Base-by-base conservation (phyloP, 92 coral and sea anemone genomes). In the Epizoanthus ramosus region DNA sequence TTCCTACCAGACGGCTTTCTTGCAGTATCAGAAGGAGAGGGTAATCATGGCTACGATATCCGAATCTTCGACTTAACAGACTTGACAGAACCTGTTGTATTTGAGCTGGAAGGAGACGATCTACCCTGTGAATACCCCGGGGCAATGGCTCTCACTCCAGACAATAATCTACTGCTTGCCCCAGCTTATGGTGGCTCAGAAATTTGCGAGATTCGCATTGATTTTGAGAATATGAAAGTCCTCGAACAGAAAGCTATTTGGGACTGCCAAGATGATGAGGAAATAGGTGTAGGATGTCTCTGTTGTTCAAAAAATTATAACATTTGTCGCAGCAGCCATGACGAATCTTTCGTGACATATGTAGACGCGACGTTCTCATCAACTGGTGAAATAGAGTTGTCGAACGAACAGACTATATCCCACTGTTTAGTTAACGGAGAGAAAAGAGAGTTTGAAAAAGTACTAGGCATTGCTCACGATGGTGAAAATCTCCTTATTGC, bases 401-500 rank as follows among this genome's bases (percentile, higher is more conserved):
- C 79, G 9, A 50, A 88, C 47, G 81, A 69, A 35, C 81, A 70
- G 17, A 69, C 19, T 22, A 88, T 88, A 68, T 67, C 88, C 8
- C 72, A 88, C 70, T 88, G 71, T 52, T 18, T 61, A 70, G 76
- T 88, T n/a, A 25, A 77, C 43, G 91, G 88, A 6, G 81, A 84
- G 53, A 75, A 76, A 57, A 76, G 68, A 19, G 47, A 71, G 15
- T 25, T 24, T 8, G 68, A 43, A 25, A 18, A 23, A 21, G 14
- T 81, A 8, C 8, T 4, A 14, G 85, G 91, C 47, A 6, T 88
- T 66, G 88, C 58, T 31, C 88, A 88, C 53, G 91, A 88, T 71
- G 91, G 88, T 18, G 58, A 84, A 70, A 79, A 88, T 41, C 57
- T 88, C 12, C 79, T 88, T 56, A 57, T 88, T 84, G 88, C 85